Evolutionary conservation across 2,797 vertebrate genomes (phyloP).

Genomic region (Streptopelia turtur): DNA sequence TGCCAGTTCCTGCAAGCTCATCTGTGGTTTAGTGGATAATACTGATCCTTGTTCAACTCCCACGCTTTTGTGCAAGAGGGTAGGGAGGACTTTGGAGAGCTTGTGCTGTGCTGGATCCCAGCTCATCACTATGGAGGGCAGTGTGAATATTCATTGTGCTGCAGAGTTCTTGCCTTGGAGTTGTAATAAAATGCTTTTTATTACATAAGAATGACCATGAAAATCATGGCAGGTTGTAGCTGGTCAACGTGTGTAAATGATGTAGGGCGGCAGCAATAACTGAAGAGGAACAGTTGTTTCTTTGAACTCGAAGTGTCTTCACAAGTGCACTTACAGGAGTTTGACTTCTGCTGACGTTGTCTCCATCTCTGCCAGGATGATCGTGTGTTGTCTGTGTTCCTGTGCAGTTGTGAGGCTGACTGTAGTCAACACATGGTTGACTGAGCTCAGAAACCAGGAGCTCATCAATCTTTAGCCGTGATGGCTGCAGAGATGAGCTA

Average conservation of each 20-base stretch:
- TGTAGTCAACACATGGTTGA: not conserved
- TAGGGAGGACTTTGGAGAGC: not conserved
- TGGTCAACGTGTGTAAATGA: not conserved
- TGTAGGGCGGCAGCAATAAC: not conserved
- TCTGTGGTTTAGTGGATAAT: slow-evolving; percentile 51
- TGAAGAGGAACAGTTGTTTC: not conserved
- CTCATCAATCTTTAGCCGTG: too few species aligned
- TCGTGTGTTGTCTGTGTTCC: not conserved
- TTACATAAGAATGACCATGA: not conserved
- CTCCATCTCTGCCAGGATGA: not conserved
- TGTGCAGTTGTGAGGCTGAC: not conserved
- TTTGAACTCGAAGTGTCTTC: not conserved
- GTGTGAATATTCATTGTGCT: not conserved
- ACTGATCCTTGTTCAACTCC: slow-evolving; percentile 48
- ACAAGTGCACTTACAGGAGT: not conserved
- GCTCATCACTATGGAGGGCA: not conserved
- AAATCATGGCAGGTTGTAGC: not conserved
- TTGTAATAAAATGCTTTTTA: not conserved
- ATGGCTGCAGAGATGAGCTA: not conserved
- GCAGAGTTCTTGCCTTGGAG: not conserved
- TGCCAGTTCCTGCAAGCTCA: slow-evolving; percentile 43
- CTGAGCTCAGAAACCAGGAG: not conserved
- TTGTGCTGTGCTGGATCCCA: not conserved
- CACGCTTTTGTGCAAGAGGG: not conserved
- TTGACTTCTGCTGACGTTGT: not conserved